phyloP scores from a whole-genome alignment of 2,888 invertebrate species.

The Neocrepidodera transversa region DNA sequence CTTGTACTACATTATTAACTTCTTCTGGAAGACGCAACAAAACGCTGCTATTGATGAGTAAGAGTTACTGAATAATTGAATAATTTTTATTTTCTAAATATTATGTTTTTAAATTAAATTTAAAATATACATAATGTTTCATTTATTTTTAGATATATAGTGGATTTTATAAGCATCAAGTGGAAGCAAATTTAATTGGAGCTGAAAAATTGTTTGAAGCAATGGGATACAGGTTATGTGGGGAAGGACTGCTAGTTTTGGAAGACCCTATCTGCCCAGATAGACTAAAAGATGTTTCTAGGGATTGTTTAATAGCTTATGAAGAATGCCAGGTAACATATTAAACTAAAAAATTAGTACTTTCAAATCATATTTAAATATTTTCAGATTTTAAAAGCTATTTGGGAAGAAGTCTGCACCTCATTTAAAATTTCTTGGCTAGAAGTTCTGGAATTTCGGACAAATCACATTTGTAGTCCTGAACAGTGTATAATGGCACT shows the following conservation, averaged over 20 bases:
- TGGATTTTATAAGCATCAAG: constrained; percentile 88
- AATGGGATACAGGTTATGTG: constrained; percentile 79
- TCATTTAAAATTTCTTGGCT: constrained; percentile 68
- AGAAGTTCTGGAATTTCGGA: constrained; percentile 71
- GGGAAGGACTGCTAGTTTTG: constrained; percentile 67
- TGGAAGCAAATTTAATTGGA: constrained; percentile 80
- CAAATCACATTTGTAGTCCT: constrained; percentile 64
- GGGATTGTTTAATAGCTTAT: constrained; percentile 85
- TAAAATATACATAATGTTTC: too few species aligned
- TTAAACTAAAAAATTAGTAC: neutral
- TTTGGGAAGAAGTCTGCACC: constrained; percentile 74
- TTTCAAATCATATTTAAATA: constrained; percentile 1
- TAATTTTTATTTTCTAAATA: too few species aligned
- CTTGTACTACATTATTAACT: too few species aligned
- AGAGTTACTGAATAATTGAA: too few species aligned
- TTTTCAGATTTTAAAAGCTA: constrained; percentile 74
- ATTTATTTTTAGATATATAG: constrained; percentile 74
- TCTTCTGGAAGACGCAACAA: too few species aligned
- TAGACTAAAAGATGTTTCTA: constrained; percentile 77
- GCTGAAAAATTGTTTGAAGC: constrained; percentile 79
- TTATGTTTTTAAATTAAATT: too few species aligned
- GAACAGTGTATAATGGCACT: constrained; percentile 63
- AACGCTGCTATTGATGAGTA: too few species aligned
- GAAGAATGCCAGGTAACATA: constrained; percentile 81
- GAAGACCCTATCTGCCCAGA: constrained; percentile 84